Base-by-base conservation (phyloP, 2,888 invertebrate genomes). In the Chymomyza procnemis region DNA sequence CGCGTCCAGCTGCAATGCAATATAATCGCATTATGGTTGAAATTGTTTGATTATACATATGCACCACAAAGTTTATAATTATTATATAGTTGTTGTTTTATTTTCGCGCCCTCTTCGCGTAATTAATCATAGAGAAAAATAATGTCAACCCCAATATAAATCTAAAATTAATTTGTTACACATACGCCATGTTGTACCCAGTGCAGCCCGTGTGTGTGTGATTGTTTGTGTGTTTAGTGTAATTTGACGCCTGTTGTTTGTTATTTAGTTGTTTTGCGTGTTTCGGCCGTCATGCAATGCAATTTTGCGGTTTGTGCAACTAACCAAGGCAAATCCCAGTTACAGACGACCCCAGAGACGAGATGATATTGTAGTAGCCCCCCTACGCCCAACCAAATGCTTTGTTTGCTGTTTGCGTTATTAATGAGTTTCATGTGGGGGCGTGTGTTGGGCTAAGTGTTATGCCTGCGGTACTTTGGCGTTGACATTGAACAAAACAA, bases 181-280 rank as follows among this genome's bases (percentile, higher is more conserved):
- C 73, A 78, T 78, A 66, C 78, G 78, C 67, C 76, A 74, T 72
- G 72, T 74, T 75, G 57, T 22, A 68, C 68, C 54, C 6, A 50
- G 16, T 50, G 18, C 21, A 19, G 52, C 16, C 52, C 46, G 16
- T 62, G 50, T 61, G 61, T 62, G 46, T 66, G 41, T 66, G 48
- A 67, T 58, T 18, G 41, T 34, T 18, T 54, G 21, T 76, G 66
- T 78, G 74, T 71, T 78, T 74, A 84, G 82, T 86, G 87, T 85
- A 87, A 85, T 79, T 83, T 83, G 82, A 87, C 82, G 82, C 82
- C 82, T 82, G 80, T 86, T 81, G 84, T 82, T 86, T 82, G 87
- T 87, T 85, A 82, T 82, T 82, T 82, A 86, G 81, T 82, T 82
- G 82, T 82, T 81, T 78, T 74, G 70, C 74, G 71, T 81, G 73